Evolutionary conservation across 2,888 invertebrate species (phyloP).

Genomic region (Lasioglossum zephyrum): DNA sequence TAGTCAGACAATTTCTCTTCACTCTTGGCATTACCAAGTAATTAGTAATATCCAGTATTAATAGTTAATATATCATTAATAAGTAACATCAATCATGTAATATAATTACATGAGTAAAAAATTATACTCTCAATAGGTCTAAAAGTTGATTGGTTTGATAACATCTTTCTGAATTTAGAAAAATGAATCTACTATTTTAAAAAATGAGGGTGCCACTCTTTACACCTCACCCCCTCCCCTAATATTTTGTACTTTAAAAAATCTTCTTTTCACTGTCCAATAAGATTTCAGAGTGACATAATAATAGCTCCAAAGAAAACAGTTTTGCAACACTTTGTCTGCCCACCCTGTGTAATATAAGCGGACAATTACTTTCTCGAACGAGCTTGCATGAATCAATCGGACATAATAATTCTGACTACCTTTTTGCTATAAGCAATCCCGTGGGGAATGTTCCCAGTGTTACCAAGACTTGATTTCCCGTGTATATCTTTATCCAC

Average conservation of each 20-base stretch:
- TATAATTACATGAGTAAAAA: neutral
- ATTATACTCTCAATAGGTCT: neutral
- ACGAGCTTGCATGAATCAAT: neutral
- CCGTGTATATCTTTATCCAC: neutral
- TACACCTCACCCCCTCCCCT: neutral
- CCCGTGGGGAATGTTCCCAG: neutral
- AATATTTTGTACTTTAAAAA: neutral
- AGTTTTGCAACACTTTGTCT: neutral
- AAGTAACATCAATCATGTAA: too few relatives aligned
- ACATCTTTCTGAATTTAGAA: neutral
- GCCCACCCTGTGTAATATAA: neutral
- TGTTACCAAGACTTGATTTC: neutral
- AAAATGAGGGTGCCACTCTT: neutral
- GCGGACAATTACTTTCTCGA: neutral
- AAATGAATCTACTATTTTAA: neutral
- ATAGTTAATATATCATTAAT: too few relatives aligned
- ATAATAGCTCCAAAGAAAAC: neutral
- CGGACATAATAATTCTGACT: neutral
- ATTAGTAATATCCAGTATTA: too few relatives aligned
- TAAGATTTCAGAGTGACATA: neutral
- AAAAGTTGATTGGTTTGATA: neutral
- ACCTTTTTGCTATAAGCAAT: neutral
- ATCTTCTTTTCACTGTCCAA: neutral
- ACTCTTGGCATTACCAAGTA: too few relatives aligned
- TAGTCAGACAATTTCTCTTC: too few relatives aligned